Evolutionary conservation across 2,797 vertebrate species (phyloP), one percentile per base, ranked within the genome.

Genomic region (Aratinga solstitialis): DNA sequence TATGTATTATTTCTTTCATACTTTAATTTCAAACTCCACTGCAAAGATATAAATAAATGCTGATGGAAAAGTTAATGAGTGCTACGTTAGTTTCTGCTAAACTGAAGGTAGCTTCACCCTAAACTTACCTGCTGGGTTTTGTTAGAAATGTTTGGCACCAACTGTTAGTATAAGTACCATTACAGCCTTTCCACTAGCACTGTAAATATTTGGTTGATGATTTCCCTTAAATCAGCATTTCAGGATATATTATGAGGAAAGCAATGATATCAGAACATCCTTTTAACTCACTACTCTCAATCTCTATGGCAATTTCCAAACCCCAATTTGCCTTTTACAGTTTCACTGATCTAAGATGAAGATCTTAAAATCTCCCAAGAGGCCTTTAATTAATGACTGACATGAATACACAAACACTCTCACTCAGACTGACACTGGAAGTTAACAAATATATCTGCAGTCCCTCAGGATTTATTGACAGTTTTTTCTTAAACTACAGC

Each of bases 381-480:
- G 92, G 24, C n/a, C 78, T 73, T 94, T 96, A 97, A 97, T 97
- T 97, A 97, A 94, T 87, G 75, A 51, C 56, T 95, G 82, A 87
- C 72, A 86, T 59, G 48, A 96, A 95, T 82, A 71, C 9, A 84
- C 53, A 89, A 96, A 76, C 68, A 86, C 12, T 68, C n/a, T 51
- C 59, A 42, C 50, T 58, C 76, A 67, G n/a, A 84, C 74, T 85
- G 68, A 89, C 63, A 66, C 73, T 90, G 47, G 38, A 97, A 91
- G 73, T 78, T 95, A 97, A 85, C 86, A 95, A 95, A 94, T 89
- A 51, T 51, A 90, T 96, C 59, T 79, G 10, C 76, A 48, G 65
- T 86, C 95, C 69, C 79, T 69, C 17, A 56, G 69, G 91, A 87
- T 82, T 95, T 89, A 65, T 68, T 93, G 77, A 81, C 56, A 77